phyloP scores from a whole-genome alignment of 2,888 invertebrate genomes.

The Ophion costatus region DNA sequence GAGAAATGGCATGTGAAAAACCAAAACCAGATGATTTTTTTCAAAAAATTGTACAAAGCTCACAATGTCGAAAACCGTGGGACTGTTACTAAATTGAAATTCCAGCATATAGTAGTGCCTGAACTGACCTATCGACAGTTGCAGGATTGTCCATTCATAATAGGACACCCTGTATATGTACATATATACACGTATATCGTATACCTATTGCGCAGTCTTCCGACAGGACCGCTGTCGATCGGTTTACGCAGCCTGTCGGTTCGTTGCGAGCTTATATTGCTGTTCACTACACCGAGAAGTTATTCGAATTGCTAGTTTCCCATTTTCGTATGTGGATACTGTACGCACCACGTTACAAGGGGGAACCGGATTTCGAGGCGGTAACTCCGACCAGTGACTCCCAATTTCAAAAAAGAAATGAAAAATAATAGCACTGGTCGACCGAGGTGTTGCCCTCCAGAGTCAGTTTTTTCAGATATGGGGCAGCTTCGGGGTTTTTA shows the following conservation, averaged over 20 bases:
- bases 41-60: too few species aligned
- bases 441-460: background rate
- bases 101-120: too few species aligned
- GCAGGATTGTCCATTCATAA: too few species aligned
- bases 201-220: conserved; percentile 13
- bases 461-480: background rate
- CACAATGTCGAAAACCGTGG: too few species aligned
- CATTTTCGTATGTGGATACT: conserved; percentile 9
- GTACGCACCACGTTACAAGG: background rate
- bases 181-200: background rate
- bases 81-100: too few species aligned
- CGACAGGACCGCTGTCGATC: conserved; percentile 52
- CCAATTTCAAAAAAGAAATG: background rate
- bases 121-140: too few species aligned
- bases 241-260: conserved; percentile 61
- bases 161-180: too few species aligned
- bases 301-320: conserved; percentile 51
- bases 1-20: too few species aligned
- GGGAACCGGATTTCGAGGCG: background rate
- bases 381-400: background rate
- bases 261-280: conserved; percentile 63
- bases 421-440: too few species aligned
- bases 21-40: too few species aligned
- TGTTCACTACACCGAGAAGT: conserved; percentile 34
- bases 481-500: too few species aligned